phyloP scores from a whole-genome alignment of 2,888 invertebrate species.

The Liopterus haemorrhoidalis region DNA sequence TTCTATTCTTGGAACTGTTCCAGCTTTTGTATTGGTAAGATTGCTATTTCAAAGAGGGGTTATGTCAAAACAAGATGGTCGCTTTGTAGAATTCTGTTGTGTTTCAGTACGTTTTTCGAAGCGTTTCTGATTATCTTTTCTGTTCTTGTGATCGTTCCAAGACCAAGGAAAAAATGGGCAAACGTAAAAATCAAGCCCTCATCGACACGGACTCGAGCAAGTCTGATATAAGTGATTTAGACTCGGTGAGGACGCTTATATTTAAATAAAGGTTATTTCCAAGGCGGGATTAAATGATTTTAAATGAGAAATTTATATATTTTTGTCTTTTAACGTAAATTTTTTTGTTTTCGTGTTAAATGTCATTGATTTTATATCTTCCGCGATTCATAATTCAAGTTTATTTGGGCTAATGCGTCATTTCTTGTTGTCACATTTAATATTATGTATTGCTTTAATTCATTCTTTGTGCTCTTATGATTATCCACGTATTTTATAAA shows the following conservation, averaged over 20 bases:
- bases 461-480: too few relatives aligned
- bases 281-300: conserved; percentile 13
- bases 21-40: too few relatives aligned
- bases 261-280: conserved; percentile 21
- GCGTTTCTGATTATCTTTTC: conserved; percentile 20
- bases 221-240: conserved; percentile 72
- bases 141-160: conserved; percentile 17
- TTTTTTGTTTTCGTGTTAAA: not conserved
- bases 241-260: conserved; percentile 60
- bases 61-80: conserved; percentile 22
- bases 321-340: not conserved
- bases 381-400: too few relatives aligned
- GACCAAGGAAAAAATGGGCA: conserved; percentile 58
- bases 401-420: too few relatives aligned
- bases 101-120: conserved; percentile 22
- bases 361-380: not conserved
- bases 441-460: too few relatives aligned
- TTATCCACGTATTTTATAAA: not conserved
- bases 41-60: conserved; percentile 4
- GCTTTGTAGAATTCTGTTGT: conserved; percentile 21
- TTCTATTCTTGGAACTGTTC: too few relatives aligned
- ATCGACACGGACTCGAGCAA: conserved; percentile 80
- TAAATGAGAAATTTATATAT: not conserved
- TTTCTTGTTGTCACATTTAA: too few relatives aligned
- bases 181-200: conserved; percentile 75